A percentile compares a stretch with the other conserved stretches of the same genome.
Conservation (phyloP, 2,113 vertebrate species). For the Ailuropoda melanoleuca region DNA sequence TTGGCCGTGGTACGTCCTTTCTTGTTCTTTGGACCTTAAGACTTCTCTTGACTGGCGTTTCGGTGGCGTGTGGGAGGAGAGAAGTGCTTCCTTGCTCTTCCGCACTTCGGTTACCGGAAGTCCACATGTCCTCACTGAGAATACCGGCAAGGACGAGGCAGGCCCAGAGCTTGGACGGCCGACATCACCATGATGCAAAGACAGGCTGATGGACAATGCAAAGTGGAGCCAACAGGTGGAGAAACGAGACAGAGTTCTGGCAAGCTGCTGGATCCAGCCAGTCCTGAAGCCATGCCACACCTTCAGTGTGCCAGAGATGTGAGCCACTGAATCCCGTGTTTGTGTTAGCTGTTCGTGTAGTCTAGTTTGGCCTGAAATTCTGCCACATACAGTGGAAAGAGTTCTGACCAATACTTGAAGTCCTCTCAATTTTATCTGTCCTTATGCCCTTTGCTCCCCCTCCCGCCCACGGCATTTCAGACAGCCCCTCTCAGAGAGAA, state of each 20-base stretch:
- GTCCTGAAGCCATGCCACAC: not conserved
- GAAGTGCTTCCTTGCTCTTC: not conserved
- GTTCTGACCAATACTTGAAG: not conserved
- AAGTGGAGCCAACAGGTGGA: too few species aligned
- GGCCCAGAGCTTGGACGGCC: not conserved
- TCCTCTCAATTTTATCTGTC: not conserved
- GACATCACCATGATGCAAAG: accelerated
- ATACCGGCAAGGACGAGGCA: not conserved
- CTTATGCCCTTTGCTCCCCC: not conserved
- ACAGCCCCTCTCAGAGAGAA: not conserved
- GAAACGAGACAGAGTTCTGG: not conserved
- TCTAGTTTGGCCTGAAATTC: not conserved
- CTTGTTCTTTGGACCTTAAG: not conserved
- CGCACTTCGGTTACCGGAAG: too few species aligned
- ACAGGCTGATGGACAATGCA: accelerated
- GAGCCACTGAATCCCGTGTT: not conserved
- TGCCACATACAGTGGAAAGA: not conserved
- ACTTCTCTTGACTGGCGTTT: not conserved
- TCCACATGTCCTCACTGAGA: not conserved
- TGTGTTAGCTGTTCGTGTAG: not conserved
- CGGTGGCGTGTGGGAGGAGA: not conserved
- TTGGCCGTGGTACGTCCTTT: accelerated
- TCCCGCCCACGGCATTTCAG: too few species aligned
- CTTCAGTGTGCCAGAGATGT: not conserved
- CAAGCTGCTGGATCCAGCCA: not conserved